Evolutionary conservation across 2,797 vertebrate species (phyloP).

Genomic region (Loriculus beryllinus): DNA sequence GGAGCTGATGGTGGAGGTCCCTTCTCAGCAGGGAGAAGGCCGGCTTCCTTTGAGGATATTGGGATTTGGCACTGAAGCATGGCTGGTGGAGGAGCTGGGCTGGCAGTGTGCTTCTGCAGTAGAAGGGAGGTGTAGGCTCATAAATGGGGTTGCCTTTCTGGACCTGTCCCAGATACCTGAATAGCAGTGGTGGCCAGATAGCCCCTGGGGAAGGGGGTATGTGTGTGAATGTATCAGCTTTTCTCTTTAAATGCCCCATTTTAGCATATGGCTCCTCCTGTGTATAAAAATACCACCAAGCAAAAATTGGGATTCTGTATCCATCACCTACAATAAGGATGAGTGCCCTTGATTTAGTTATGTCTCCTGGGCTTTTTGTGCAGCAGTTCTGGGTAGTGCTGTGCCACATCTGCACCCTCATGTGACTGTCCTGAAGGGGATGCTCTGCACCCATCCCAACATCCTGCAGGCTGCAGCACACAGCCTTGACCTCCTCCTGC

Average conservation of each 20-base stretch:
- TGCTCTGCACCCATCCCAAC: fast-evolving
- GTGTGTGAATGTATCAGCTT: neutral
- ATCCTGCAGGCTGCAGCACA: fast-evolving
- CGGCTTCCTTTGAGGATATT: neutral
- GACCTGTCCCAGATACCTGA: conserved; percentile 42
- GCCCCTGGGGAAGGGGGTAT: neutral
- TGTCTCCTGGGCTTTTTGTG: neutral
- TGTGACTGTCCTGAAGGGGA: neutral
- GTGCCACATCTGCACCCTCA: fast-evolving
- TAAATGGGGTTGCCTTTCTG: neutral
- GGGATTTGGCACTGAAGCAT: fast-evolving
- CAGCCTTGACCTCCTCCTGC: neutral
- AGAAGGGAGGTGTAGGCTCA: neutral
- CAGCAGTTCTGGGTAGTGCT: neutral
- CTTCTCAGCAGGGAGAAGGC: neutral
- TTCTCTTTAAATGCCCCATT: conserved; percentile 24
- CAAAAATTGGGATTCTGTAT: conserved; percentile 25
- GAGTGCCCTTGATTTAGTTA: neutral
- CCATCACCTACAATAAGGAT: neutral
- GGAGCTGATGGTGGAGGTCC: neutral
- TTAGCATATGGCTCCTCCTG: neutral
- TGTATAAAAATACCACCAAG: conserved; percentile 28
- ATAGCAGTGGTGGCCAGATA: neutral
- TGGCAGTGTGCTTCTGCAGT: fast-evolving
- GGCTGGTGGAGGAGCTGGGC: neutral